Evolutionary conservation across 1,140 invertebrate species (phyloP), one percentile per base, ranked within the genome.

Genomic region (Cecropterus lyciades): DNA sequence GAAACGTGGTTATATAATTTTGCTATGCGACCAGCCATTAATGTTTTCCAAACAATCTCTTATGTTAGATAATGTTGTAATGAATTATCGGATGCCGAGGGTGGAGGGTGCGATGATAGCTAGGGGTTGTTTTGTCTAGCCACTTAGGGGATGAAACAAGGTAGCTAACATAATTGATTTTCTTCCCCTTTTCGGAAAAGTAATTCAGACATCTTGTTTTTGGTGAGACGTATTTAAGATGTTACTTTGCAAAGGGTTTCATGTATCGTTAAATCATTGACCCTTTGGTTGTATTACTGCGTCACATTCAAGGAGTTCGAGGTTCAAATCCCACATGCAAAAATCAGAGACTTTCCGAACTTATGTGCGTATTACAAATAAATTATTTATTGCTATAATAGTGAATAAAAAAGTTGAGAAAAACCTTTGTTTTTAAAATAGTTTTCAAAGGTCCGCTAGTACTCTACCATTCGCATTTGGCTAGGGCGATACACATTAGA

Each of bases 21-120:
- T 33, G 15, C 43, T 51, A 4, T 60, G 17, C 37, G n/a, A 45
- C 7, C 15, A 8, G 55, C 14, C 57, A 51, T 30, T 43, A 56
- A 71, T 69, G 66, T 65, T 75, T 71, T 68, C 66, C 66, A 64
- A 67, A 71, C 69, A 69, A 69, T 74, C 66, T 67, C 66, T 71
- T 60, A 49, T 24, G 63, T 67, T 64, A 59, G 66, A 62, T 70
- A 73, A 69, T 69, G 64, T 65, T 51, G 64, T 69, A 74, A 69
- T 74, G 72, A 74, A 71, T 74, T 69, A 73, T 64, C 45, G 66
- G 69, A 69, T 71, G 43, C 51, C 24, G 56, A 59, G 67, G 59
- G 49, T 15, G 56, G 51, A 49, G 63, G 30, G 45, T 60, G 45
- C 57, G 57, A 45, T 52, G 43, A 60, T 60, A 60, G 57, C 55